Conservation (phyloP, 2,113 vertebrate species). For the Gallinago media region DNA sequence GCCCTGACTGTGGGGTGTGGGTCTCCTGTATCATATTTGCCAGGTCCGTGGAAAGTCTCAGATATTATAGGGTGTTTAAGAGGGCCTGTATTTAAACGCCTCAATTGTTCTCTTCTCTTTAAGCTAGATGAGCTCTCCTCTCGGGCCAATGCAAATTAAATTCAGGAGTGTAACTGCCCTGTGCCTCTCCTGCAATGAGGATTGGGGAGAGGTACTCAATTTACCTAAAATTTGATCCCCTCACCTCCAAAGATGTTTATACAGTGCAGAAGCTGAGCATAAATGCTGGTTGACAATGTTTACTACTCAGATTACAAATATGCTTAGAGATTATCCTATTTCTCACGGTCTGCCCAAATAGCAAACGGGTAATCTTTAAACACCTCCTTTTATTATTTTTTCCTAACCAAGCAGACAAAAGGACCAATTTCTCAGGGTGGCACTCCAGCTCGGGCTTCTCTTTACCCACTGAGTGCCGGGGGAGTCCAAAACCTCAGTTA, state of each 20-base stretch:
- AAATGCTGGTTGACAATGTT: neutral
- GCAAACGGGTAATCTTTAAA: neutral
- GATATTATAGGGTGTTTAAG: neutral
- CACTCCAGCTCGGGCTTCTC: neutral
- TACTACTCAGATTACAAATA: neutral
- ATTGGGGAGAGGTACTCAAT: neutral
- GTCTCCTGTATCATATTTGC: neutral
- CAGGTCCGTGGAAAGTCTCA: neutral
- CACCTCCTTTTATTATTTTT: fast-evolving
- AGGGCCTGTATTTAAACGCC: neutral
- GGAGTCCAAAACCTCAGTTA: neutral
- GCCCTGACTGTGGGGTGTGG: fast-evolving
- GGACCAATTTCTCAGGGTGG: neutral
- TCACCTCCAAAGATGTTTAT: neutral
- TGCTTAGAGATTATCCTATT: neutral
- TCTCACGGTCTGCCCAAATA: neutral
- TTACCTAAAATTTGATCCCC: neutral
- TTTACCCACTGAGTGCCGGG: neutral
- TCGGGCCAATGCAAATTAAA: neutral
- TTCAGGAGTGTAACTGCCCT: neutral
- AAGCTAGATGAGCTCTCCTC: neutral
- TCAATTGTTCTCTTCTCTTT: neutral
- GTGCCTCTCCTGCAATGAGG: neutral
- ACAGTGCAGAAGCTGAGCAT: neutral
- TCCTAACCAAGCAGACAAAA: neutral